phyloP scores from a whole-genome alignment of 2,888 invertebrate species.

The Drosophila nigricruria region DNA sequence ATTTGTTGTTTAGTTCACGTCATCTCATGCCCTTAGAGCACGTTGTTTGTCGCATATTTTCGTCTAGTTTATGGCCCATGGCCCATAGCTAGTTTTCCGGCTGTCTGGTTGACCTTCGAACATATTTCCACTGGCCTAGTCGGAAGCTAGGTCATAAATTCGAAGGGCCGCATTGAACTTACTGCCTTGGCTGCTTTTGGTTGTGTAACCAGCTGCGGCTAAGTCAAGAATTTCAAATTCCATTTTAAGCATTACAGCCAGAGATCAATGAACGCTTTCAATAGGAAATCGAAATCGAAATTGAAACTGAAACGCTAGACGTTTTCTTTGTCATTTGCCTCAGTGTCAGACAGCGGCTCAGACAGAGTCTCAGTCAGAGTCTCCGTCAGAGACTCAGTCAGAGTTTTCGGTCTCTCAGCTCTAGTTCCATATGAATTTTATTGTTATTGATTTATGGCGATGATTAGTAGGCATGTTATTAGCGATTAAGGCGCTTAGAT shows the following conservation, averaged over 20 bases:
- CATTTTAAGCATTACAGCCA: slow-evolving; percentile 32
- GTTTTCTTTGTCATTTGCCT: slow-evolving; percentile 44
- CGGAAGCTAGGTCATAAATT: slow-evolving; percentile 53
- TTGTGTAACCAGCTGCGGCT: slow-evolving; percentile 29
- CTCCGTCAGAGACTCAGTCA: neutral
- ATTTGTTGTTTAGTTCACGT: neutral
- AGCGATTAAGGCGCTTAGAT: slow-evolving; percentile 44
- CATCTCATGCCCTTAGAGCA: neutral
- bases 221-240: slow-evolving; percentile 35
- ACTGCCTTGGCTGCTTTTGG: slow-evolving; percentile 52
- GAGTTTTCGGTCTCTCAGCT: slow-evolving; percentile 13
- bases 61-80: neutral
- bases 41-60: slow-evolving; percentile 15
- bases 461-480: slow-evolving; percentile 54
- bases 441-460: slow-evolving; percentile 41
- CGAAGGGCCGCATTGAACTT: slow-evolving; percentile 20
- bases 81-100: slow-evolving; percentile 32
- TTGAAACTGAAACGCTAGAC: slow-evolving; percentile 48
- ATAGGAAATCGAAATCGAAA: slow-evolving; percentile 71
- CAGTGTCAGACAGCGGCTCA: neutral
- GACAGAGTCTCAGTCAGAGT: neutral
- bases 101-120: slow-evolving; percentile 45
- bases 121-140: slow-evolving; percentile 53
- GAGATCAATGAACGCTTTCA: slow-evolving; percentile 76
- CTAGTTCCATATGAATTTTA: slow-evolving; percentile 23